Evolutionary conservation across 1,140 invertebrate species (phyloP), one percentile per base, ranked within the genome.

Genomic region (Onthophagus taurus): DNA sequence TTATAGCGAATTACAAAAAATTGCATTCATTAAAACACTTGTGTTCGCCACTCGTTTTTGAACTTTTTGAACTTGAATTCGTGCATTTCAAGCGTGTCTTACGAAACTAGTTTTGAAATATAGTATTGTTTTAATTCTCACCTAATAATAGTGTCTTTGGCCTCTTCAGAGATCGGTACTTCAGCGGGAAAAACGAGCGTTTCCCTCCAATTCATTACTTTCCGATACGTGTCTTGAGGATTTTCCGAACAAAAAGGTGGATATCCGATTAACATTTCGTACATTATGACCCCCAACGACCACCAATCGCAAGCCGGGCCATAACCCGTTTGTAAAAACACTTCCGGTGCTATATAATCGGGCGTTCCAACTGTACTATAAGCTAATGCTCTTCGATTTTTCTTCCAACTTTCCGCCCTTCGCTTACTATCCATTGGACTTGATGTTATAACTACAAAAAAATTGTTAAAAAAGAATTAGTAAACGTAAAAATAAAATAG

Each of bases 241-340:
- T 95, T 98, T 68, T 99, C 96, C 23, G 93, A 97, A 67, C 96
- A 99, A 68, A 99, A 99, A 26, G 96, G 96, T 48, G 97, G 97
- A 71, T 98, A 99, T 31, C 96, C 95, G 70, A 99, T 99, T 42
- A 99, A 74, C 97, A 99, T 99, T 75, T 99, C 97, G 69, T 97
- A 99, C 96, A 99, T 99, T 53, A 99, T 99, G 33, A 99, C 96
- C 31, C 97, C 97, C 31, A 99, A 72, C 39, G 92, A 97, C 97
- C 96, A 99, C 89, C 94, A 99, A 71, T 99, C 97, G 61, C 95
- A 98, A 37, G 90, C 84, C 24, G 89, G 85, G 1, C 87, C 91
- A 66, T 99, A 99, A 42, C 97, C 97, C 17, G 92, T 96, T 71
- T 97, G 93, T 54, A 96, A 78, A 69, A 98, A 89, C 46, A 97